phyloP scores from a whole-genome alignment of 2,888 invertebrate genomes.

The Trichopoda pennipes region DNA sequence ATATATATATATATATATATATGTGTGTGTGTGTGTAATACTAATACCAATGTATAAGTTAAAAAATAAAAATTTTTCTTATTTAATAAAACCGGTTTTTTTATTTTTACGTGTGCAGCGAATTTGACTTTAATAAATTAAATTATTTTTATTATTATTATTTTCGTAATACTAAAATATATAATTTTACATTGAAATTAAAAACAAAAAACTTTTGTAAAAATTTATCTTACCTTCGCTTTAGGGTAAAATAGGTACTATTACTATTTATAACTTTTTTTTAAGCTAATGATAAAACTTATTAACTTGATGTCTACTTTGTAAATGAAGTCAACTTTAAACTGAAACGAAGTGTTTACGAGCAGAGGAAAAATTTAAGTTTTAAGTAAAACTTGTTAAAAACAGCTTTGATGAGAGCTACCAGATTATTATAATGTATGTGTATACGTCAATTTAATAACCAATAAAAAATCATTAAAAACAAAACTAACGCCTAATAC shows the following conservation, averaged over 20 bases:
- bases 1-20: too few relatives aligned
- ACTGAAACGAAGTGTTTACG: neutral
- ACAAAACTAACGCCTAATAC: too few relatives aligned
- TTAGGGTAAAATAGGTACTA: neutral
- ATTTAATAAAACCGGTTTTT: conserved; percentile 45
- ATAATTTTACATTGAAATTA: neutral
- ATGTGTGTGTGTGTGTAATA: too few relatives aligned
- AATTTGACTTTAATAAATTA: neutral
- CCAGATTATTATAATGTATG: too few relatives aligned
- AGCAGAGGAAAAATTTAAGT: conserved; percentile 1
- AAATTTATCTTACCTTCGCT: conserved; percentile 31
- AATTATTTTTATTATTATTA: too few relatives aligned
- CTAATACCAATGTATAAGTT: too few relatives aligned
- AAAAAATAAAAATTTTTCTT: too few relatives aligned
- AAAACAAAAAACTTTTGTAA: neutral
- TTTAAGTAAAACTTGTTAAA: neutral
- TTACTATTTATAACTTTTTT: neutral
- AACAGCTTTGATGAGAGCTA: neutral
- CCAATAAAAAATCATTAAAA: too few relatives aligned
- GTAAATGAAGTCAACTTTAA: conserved; percentile 27
- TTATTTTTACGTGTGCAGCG: neutral
- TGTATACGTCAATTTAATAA: too few relatives aligned
- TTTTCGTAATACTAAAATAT: conserved; percentile 9
- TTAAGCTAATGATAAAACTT: conserved; percentile 36
- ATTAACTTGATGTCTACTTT: conserved; percentile 30